phyloP scores from a whole-genome alignment of 2,888 invertebrate species.

The Deroplatys truncata region DNA sequence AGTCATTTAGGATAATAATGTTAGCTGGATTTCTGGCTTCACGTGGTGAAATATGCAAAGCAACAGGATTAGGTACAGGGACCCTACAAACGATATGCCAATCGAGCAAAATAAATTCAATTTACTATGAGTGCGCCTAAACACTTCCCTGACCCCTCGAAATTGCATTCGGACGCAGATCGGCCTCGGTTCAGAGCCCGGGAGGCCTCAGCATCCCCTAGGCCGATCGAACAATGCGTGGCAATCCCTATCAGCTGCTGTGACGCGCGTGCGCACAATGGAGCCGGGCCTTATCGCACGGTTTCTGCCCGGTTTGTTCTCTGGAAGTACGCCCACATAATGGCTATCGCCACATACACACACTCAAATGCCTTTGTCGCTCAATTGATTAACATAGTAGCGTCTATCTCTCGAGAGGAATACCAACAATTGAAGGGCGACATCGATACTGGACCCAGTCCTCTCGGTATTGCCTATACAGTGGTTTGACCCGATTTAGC shows the following conservation, averaged over 20 bases:
- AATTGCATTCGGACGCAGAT: background rate
- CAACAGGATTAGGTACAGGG: too few species aligned
- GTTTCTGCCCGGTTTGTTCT: slow-evolving; percentile 13
- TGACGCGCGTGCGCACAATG: background rate
- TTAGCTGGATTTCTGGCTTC: too few species aligned
- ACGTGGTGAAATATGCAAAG: too few species aligned
- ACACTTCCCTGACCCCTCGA: too few species aligned
- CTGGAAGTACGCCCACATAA: background rate
- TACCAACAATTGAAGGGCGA: background rate
- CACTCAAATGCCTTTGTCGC: background rate
- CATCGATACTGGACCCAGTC: background rate
- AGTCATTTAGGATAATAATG: too few species aligned
- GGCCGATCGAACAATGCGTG: background rate
- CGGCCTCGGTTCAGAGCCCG: background rate
- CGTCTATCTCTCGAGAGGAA: background rate
- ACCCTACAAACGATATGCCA: too few species aligned
- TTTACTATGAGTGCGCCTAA: too few species aligned
- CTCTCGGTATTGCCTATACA: background rate
- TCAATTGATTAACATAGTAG: background rate
- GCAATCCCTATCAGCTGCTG: background rate
- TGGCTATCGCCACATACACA: background rate
- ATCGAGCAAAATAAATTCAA: too few species aligned
- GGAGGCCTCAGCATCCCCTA: background rate
- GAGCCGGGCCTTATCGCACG: background rate
- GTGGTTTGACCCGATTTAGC: background rate